Conservation (phyloP, 2,888 invertebrate species). For the Piscicola geometra region DNA sequence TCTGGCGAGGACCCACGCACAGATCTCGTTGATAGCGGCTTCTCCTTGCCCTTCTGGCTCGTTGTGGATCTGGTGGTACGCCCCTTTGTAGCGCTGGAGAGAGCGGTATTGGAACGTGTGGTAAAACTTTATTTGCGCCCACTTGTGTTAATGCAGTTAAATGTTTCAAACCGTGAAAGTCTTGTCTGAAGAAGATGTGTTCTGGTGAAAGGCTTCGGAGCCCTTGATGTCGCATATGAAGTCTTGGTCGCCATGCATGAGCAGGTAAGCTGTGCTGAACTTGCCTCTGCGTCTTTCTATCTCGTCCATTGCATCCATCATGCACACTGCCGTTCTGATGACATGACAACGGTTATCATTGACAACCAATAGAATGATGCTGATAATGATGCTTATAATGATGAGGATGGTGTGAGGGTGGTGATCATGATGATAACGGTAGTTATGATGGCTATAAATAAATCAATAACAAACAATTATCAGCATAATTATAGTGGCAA, state of each 20-base stretch:
- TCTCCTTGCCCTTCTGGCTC: background rate
- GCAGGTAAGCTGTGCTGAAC: slow-evolving; percentile 3
- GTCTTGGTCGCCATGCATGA: slow-evolving; percentile 23
- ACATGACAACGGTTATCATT: too few species aligned
- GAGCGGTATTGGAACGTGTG: background rate
- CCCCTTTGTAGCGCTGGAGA: background rate
- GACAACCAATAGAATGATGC: too few species aligned
- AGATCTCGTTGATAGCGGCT: background rate
- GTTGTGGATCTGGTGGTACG: background rate
- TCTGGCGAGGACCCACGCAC: background rate
- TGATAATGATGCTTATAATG: too few species aligned
- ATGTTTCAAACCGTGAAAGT: background rate
- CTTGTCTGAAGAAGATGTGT: slow-evolving; percentile 10
- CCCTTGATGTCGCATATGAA: slow-evolving; percentile 6
- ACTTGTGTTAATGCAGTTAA: too few species aligned
- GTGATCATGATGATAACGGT: too few species aligned
- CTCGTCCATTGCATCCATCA: background rate
- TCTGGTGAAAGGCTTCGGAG: slow-evolving; percentile 12
- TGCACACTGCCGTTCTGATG: background rate
- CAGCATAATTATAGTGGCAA: too few species aligned
- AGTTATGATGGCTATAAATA: too few species aligned
- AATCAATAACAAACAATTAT: too few species aligned
- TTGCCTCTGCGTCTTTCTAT: background rate
- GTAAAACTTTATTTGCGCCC: background rate
- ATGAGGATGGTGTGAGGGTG: too few species aligned